Evolutionary conservation across 2,113 vertebrate genomes (phyloP).

Genomic region (Nanger granti): DNA sequence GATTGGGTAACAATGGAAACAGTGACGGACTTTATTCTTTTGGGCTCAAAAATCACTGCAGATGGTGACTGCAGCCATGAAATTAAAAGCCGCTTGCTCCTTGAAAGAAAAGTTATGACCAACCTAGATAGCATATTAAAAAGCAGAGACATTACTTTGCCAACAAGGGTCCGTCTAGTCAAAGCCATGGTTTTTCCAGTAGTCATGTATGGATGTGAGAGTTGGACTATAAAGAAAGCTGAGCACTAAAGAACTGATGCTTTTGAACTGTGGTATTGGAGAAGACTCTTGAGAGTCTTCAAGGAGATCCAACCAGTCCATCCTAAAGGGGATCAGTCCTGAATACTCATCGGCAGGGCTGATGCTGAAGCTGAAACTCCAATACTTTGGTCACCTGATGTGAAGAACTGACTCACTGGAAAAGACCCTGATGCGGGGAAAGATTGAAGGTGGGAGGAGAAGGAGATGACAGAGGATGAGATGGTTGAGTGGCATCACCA

Average conservation of each 20-base stretch:
- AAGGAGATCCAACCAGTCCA: neutral
- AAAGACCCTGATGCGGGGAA: neutral
- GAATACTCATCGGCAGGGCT: neutral
- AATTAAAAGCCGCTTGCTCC: neutral
- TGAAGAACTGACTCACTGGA: neutral
- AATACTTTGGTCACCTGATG: neutral
- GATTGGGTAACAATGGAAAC: neutral
- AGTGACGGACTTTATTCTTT: fast-evolving
- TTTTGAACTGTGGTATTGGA: neutral
- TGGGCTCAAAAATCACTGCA: neutral
- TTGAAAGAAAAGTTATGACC: neutral
- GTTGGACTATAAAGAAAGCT: neutral
- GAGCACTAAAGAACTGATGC: neutral
- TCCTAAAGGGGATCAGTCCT: neutral
- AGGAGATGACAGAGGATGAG: neutral
- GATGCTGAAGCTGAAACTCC: neutral
- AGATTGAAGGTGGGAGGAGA: neutral
- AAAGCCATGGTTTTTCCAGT: neutral
- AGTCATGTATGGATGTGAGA: neutral
- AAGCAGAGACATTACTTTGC: neutral
- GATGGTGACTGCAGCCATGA: neutral
- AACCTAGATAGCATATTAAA: neutral
- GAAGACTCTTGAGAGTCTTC: neutral
- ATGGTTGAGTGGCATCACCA: neutral
- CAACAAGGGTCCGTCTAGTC: neutral